These are phyloP conservation scores for Oligia latruncula DNA, from an alignment of 2,888 invertebrate species.

Conservation along the genomic window DNA sequence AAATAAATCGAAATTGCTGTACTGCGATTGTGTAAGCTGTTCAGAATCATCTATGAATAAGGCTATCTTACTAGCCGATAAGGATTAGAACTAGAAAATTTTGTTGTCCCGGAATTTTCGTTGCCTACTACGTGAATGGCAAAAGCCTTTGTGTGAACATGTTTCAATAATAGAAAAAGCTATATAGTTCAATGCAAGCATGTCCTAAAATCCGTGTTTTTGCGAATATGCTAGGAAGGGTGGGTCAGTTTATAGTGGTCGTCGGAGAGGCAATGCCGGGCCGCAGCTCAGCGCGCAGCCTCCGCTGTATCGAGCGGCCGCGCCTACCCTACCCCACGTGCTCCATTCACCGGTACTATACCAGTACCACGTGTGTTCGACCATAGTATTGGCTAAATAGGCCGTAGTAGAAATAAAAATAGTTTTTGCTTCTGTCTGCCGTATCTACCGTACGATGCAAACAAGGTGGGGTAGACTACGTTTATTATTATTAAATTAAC, in stretches of 20 bases:
- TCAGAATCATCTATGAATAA: not conserved
- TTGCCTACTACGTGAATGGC: not conserved
- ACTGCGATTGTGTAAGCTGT: not conserved
- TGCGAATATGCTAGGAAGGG: conserved; percentile 48
- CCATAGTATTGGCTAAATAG: conserved; percentile 67
- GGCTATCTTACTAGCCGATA: too few relatives aligned
- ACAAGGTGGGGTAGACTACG: not conserved
- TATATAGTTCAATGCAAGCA: not conserved
- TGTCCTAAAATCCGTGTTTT: conserved; percentile 26
- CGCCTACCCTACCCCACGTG: conserved; percentile 79
- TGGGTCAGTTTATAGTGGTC: conserved; percentile 62
- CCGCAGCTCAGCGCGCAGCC: conserved; percentile 82
- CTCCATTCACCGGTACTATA: conserved; percentile 79
- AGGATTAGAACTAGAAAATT: too few relatives aligned
- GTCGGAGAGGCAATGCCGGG: conserved; percentile 70
- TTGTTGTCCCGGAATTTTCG: not conserved
- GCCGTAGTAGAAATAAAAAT: conserved; percentile 71
- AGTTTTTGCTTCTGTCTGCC: conserved; percentile 55
- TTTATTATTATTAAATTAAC: conserved; percentile 11
- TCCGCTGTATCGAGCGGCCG: conserved; percentile 85
- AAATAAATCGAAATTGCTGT: too few relatives aligned
- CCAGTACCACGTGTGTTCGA: conserved; percentile 72
- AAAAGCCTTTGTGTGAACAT: not conserved
- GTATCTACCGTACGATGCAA: conserved; percentile 22
- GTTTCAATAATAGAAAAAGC: not conserved